Base-by-base conservation (phyloP, 2,113 vertebrate genomes). In the Tupaia tana region DNA sequence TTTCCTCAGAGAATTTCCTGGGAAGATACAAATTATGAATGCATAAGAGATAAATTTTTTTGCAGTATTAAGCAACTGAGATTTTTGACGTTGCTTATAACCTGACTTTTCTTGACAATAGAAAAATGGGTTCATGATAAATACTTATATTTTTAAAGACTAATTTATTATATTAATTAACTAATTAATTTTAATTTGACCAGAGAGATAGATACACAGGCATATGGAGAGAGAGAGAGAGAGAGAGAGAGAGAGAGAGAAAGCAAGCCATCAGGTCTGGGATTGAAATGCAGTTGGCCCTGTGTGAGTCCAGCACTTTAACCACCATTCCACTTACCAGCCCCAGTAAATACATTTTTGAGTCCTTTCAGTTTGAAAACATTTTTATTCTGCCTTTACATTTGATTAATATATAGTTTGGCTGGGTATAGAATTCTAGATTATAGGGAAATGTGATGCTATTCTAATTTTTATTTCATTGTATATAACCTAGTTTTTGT, bases 331-430 rank as follows among this genome's bases (percentile, higher is more conserved):
- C 43, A 43, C 43, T 43, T 43, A 43, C 43, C 43, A 43, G 43
- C 43, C 43, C 43, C 43, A 43, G 31, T 29, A 83, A 89, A 27
- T 25, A n/a, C 5, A 71, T 25, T 77, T 82, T 70, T 83, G 54
- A 92, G 54, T n/a, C 15, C 15, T 83, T 88, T 63, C 29, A 61
- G 19, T 88, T 9, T 43, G 56, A 89, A 92, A 92, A 95, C 9
- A 27, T 16, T 66, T 22, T 69, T 95, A 58, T 92, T 78, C n/a
- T 3, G 34, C 15, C 10, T 11, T 87, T 14, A 54, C 22, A 7
- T 86, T 69, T 90, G 87, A 61, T 59, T 59, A 78, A 78, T 43
- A 43, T 43, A 43, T 59, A 90, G n/a, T 31, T 22, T 78, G 63
- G 4, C 16, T 71, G 6, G 11, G n/a, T 75, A 22, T 18, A 70